Percentiles rank a stretch among this genome's conserved stretches.
Conservation (phyloP, 2,888 invertebrate species). For the Esperia sulphurella region DNA sequence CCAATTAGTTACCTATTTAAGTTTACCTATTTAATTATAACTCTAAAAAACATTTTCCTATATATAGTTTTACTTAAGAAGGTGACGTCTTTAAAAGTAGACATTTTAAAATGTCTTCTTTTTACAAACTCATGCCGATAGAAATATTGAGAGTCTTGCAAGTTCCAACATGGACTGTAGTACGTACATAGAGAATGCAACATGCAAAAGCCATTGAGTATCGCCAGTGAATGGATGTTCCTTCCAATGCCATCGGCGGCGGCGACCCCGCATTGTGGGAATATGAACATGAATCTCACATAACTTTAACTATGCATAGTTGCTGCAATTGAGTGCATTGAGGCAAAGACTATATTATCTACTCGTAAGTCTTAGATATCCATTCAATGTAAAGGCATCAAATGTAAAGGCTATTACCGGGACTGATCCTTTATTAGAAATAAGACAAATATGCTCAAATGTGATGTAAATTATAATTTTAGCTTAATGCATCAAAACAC, state of each 20-base stretch:
- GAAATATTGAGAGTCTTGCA: slow-evolving; percentile 33
- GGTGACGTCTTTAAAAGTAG: neutral
- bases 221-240: slow-evolving; percentile 43
- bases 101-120: slow-evolving; percentile 2
- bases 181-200: slow-evolving; percentile 39
- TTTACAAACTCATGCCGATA: slow-evolving; percentile 23
- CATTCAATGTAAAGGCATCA: too few relatives aligned
- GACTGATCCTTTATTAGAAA: too few relatives aligned
- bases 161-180: slow-evolving; percentile 27
- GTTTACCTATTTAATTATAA: too few relatives aligned
- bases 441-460: too few relatives aligned
- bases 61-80: too few relatives aligned
- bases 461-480: too few relatives aligned
- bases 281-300: slow-evolving; percentile 32
- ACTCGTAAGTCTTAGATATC: neutral
- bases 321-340: slow-evolving; percentile 2
- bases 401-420: too few relatives aligned
- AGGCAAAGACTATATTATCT: too few relatives aligned
- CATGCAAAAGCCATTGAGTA: slow-evolving; percentile 64
- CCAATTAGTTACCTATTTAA: too few relatives aligned
- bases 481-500: too few relatives aligned
- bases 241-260: slow-evolving; percentile 27
- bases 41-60: too few relatives aligned
- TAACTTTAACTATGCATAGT: slow-evolving; percentile 19
- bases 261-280: slow-evolving; percentile 31